Percentiles rank a stretch among this genome's conserved stretches.
Evolutionary conservation across 2,888 invertebrate genomes (phyloP).

Genomic region (Conops quadrifasciatus): DNA sequence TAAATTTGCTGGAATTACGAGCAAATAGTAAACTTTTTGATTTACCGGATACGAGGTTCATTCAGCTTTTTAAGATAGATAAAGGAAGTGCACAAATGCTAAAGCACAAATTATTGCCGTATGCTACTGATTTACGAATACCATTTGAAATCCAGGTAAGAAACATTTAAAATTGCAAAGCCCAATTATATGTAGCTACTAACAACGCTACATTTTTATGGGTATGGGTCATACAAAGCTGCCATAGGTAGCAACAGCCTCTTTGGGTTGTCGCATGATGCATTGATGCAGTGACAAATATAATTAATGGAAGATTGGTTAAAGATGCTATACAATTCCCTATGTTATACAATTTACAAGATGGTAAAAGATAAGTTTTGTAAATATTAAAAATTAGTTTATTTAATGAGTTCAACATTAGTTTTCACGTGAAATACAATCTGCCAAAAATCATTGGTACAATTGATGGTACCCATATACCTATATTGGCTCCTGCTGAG

Average conservation of each 20-base stretch:
- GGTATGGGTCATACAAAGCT: too few species aligned
- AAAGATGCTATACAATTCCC: not conserved
- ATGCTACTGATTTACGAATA: too few species aligned
- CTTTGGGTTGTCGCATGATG: too few species aligned
- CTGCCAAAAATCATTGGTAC: not conserved
- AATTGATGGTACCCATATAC: not conserved
- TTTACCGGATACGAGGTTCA: not conserved
- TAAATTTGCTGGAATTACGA: too few species aligned
- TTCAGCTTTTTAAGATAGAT: too few species aligned
- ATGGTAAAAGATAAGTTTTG: not conserved
- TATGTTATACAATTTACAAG: not conserved
- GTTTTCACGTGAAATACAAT: not conserved
- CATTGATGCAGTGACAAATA: not conserved
- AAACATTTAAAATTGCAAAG: not conserved
- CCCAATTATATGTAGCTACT: not conserved
- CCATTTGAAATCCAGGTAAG: too few species aligned
- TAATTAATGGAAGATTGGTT: not conserved
- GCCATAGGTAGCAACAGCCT: too few species aligned
- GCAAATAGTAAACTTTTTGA: not conserved
- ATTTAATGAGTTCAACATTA: not conserved
- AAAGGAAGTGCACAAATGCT: too few species aligned
- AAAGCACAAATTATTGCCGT: too few species aligned
- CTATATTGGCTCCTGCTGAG: not conserved
- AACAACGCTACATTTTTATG: not conserved
- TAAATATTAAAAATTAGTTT: not conserved